phyloP scores from a whole-genome alignment of 37 sponge, comb jelly and placozoan species.

The Halichondria panicea region DNA sequence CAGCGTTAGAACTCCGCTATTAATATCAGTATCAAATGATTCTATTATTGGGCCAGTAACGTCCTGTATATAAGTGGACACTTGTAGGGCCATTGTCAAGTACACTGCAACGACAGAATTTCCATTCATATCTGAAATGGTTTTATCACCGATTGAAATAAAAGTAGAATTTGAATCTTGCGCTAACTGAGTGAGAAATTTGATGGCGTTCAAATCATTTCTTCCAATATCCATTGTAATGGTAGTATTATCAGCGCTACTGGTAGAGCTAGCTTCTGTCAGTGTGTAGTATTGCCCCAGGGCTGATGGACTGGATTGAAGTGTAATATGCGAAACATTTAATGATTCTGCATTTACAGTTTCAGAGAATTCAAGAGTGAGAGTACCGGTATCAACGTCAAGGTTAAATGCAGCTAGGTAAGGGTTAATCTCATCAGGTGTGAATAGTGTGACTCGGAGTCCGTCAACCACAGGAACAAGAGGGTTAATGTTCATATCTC shows the following conservation, averaged over 20 bases:
- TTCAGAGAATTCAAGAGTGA: constrained; percentile 71
- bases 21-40: constrained; percentile 71
- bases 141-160: constrained; percentile 32
- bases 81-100: constrained; percentile 25
- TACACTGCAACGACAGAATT: constrained; percentile 58
- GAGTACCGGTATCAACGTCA: constrained; percentile 52
- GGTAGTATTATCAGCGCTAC: constrained; percentile 41
- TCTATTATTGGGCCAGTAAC: constrained; percentile 53
- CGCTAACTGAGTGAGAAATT: constrained; percentile 70
- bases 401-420: constrained; percentile 51
- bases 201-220: constrained; percentile 75
- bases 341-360: constrained; percentile 71
- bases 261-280: constrained; percentile 24
- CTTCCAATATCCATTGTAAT: constrained; percentile 58
- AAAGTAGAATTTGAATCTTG: constrained; percentile 50
- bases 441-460: constrained; percentile 45
- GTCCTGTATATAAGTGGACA: constrained; percentile 58
- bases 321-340: constrained; percentile 65
- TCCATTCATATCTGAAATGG: constrained; percentile 62
- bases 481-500: constrained; percentile 74
- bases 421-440: constrained; percentile 52
- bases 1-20: constrained; percentile 60
- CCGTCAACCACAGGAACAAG: constrained; percentile 49
- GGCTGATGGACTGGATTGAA: constrained; percentile 24
- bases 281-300: constrained; percentile 21